Evolutionary conservation across 2,113 vertebrate genomes (phyloP), one percentile per base, ranked within the genome.

Genomic region (Dendrocopos noguchii): DNA sequence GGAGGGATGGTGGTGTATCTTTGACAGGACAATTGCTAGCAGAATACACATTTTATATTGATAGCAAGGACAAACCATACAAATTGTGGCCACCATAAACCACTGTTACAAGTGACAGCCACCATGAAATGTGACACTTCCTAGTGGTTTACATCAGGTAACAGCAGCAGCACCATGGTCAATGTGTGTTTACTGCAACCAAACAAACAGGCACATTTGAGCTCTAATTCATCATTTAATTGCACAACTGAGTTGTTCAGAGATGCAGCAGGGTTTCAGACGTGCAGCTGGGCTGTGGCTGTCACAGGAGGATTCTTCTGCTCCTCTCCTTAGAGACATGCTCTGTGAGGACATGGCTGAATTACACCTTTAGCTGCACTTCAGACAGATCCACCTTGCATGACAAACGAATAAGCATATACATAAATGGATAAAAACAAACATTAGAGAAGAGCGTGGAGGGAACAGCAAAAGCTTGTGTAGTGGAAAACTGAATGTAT

Each of bases 211-310:
- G n/a, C n/a, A 29, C 28, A 47, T 66, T 63, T 70, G 64, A 79
- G 29, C 31, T 79, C 59, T 60, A 59, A 67, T 93, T 79, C 42
- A 47, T 87, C 93, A 93, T 79, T 94, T 78, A 74, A 72, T 67
- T 39, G 50, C 56, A 46, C 29, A 68, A 29, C 5, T 44, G 63
- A 84, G 12, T 79, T 53, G 19, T 68, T 87, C 50, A 89, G 50
- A 81, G n/a, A 39, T 42, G 20, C 39, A 73, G 20, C n/a, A 73
- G 33, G n/a, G 44, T 93, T 84, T 82, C 61, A 87, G 53, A 87
- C 17, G 52, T 31, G 28, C 66, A 95, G 71, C 50, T 90, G 77
- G 57, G 39, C 77, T 80, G 13, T 25, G 67, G 66, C 17, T 70
- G 18, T 57, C 59, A 39, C 16, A 55, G 31, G n/a, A 59, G 63